A percentile compares a stretch with the other conserved stretches of the same genome.
These are phyloP conservation scores for Morpho helenor DNA, from an alignment of 2,888 invertebrate genomes.

Conservation along the genomic window DNA sequence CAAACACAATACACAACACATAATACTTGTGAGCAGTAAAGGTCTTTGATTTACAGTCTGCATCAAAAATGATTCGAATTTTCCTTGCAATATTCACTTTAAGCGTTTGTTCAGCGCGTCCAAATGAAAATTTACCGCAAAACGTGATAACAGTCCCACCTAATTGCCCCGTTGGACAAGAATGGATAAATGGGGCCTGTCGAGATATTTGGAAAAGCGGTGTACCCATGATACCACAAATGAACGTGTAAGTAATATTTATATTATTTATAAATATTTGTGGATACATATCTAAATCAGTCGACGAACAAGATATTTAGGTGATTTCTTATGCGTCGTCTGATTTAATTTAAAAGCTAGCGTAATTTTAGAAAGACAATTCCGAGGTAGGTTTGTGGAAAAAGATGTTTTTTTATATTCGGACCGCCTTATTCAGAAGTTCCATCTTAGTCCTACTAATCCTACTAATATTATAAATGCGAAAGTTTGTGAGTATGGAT, in stretches of 20 bases:
- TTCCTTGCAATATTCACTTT: constrained; percentile 9
- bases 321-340: no score
- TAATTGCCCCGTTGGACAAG: constrained; percentile 33
- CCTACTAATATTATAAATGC: no score
- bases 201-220: constrained; percentile 38
- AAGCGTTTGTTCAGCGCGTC: constrained; percentile 8
- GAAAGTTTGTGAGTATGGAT: no score
- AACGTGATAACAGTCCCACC: constrained; percentile 34
- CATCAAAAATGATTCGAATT: constrained; percentile 11
- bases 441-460: no score
- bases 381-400: no score
- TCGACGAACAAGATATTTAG: no score
- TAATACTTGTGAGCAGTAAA: constrained; percentile 1
- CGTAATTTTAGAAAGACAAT: no score
- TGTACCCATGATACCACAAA: constrained; percentile 7
- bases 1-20: neutral
- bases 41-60: neutral
- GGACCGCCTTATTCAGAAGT: no score
- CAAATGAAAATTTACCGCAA: neutral
- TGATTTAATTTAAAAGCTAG: no score
- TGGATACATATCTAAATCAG: no score
- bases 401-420: no score
- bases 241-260: constrained; percentile 12
- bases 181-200: constrained; percentile 38
- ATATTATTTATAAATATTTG: neutral